A percentile compares a stretch with the other conserved stretches of the same genome.
Conservation (phyloP, 2,113 vertebrate genomes). For the Pandion haliaetus region DNA sequence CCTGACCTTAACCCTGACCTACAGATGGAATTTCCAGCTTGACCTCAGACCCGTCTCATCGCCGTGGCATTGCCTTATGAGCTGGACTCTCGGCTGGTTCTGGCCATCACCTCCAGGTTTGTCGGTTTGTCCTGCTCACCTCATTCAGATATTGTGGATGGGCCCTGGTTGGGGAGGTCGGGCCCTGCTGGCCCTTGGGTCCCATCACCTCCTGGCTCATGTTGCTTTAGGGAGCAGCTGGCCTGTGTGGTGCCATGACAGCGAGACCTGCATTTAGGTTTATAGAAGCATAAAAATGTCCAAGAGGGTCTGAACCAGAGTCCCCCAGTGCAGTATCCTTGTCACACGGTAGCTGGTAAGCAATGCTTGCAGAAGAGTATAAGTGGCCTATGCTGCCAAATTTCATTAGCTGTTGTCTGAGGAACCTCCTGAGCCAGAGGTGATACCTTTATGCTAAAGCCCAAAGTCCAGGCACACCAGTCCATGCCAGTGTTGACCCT, state of each 20-base stretch:
- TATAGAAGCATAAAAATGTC: neutral
- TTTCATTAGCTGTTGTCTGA: neutral
- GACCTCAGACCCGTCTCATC: neutral
- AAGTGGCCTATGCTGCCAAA: neutral
- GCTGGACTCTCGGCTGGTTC: neutral
- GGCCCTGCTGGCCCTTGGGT: neutral
- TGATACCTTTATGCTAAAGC: neutral
- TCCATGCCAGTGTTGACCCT: neutral
- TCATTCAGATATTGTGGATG: neutral
- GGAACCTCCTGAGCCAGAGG: neutral
- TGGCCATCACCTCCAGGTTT: neutral
- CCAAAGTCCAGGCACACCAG: neutral
- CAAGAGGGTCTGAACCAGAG: neutral
- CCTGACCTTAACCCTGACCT: neutral
- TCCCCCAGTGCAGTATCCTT: neutral
- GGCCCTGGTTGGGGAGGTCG: neutral
- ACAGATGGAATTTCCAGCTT: neutral
- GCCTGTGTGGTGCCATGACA: accelerated
- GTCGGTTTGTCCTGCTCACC: neutral
- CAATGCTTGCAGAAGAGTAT: neutral
- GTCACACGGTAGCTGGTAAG: neutral
- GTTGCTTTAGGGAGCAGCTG: neutral
- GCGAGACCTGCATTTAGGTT: neutral
- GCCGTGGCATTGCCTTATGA: accelerated
- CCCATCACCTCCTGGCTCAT: neutral